Evolutionary conservation across 2,113 vertebrate species (phyloP), one percentile per base, ranked within the genome.

Genomic region (Rhabdornis inornatus): DNA sequence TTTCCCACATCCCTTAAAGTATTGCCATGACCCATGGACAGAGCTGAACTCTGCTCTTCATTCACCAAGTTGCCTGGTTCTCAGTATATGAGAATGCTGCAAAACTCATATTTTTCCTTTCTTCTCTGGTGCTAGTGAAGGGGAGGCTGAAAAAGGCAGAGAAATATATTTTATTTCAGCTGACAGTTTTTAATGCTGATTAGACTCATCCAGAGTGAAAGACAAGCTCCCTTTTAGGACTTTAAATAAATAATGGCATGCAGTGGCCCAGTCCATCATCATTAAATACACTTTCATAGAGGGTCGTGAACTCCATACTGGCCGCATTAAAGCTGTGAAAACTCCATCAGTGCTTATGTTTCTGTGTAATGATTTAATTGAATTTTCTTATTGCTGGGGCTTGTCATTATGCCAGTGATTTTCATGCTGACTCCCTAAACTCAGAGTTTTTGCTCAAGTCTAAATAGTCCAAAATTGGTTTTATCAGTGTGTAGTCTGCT

Each of bases 331-430:
- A 95, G 45, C 68, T 30, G 47, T 91, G 93, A 89, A 94, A 95
- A 96, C 89, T 91, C 91, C 60, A 96, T 94, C 83, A 96, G 69
- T 84, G 85, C 47, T 82, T 81, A 87, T 82, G 76, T 89, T 95
- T 83, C 88, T 81, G 45, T 80, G 59, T 89, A 97, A 95, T 90
- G 87, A 93, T 95, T 89, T 96, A 94, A 97, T 76, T 95, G 80
- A 95, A 87, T 94, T 95, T 95, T 87, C 75, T 75, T 84, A 89
- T 65, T 89, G 50, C 86, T 92, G 60, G 50, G 91, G 27, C 77
- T 84, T 94, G 85, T 95, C 64, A 65, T 94, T 89, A 80, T 89
- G 87, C 74, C 66, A 77, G 25, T 64, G 82, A 83, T 88, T 95
- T 95, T 92, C 80, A 87, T 81, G 72, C 77, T 83, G 68, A 53